These are phyloP conservation scores for Drosophila trichaetosa DNA, from an alignment of 2,888 invertebrate species.

Conservation along the genomic window DNA sequence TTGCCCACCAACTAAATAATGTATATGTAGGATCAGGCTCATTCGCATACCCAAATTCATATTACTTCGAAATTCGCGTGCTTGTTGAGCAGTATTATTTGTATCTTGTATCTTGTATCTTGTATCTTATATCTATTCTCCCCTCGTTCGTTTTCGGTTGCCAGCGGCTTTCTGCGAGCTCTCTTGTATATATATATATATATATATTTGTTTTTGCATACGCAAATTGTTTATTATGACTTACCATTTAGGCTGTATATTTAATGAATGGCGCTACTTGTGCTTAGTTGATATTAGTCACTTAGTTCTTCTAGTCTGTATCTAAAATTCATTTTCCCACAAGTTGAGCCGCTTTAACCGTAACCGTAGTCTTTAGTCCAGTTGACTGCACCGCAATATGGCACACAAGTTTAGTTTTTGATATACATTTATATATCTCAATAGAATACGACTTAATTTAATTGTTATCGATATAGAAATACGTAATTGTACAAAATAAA, in stretches of 20 bases:
- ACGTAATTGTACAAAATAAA: conserved; percentile 77
- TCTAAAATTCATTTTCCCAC: conserved; percentile 56
- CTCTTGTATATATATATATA: conserved; percentile 38
- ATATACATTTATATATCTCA: conserved; percentile 32
- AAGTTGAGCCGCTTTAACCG: conserved; percentile 51
- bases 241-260: conserved; percentile 49
- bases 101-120: conserved; percentile 43
- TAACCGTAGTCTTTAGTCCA: conserved; percentile 30
- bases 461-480: conserved; percentile 63
- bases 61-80: conserved; percentile 60
- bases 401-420: conserved; percentile 52
- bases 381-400: conserved; percentile 57
- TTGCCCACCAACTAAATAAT: conserved; percentile 55
- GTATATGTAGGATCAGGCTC: conserved; percentile 23
- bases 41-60: conserved; percentile 14
- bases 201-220: not conserved
- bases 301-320: conserved; percentile 81
- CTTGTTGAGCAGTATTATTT: conserved; percentile 79
- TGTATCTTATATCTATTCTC: conserved; percentile 20
- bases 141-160: conserved; percentile 30
- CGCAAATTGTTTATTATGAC: conserved; percentile 48
- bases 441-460: conserved; percentile 39
- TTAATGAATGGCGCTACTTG: conserved; percentile 70
- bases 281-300: conserved; percentile 76
- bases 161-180: conserved; percentile 43